Evolutionary conservation across 2,113 vertebrate genomes (phyloP), one percentile per base, ranked within the genome.

Genomic region (Cynocephalus volans): DNA sequence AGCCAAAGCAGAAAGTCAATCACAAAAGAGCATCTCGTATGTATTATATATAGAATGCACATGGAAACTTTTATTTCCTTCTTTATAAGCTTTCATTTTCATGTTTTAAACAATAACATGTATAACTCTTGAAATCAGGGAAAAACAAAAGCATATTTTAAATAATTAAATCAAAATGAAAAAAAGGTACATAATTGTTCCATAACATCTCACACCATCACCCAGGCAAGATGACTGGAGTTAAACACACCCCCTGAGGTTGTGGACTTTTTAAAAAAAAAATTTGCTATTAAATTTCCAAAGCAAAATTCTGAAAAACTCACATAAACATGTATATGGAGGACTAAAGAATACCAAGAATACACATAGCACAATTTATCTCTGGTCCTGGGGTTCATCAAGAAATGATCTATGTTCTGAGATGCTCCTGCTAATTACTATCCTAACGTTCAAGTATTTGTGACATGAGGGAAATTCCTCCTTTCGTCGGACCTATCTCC

Each of bases 91-190:
- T 19, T 79, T 83, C 3, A 18, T 56, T 80, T 64, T 69, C 24
- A 15, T 73, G 69, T 56, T 93, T 93, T 87, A 45, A 79, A 75
- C 21, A 58, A 31, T 17, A 36, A 67, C 18, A 41, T 21, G 1
- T 15, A 3, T 82, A 41, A 41, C 2, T 87, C 1, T 86, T 84
- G 36, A 95, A 85, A 92, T 77, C 41, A 90, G 52, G 13, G 31
- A 95, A 80, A 89, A 95, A 36, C 64, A 50, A 82, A 92, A 90
- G 19, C 6, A n/a, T 9, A 7, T 3, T 62, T 96, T 87, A 70
- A 67, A 84, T 70, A 91, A 81, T 76, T 64, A 84, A 95, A 72
- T 17, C 18, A 89, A 97, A 60, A 50, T 23, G 11, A 36, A n/a
- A 52, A 72, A 73, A 82, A 75, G 33, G 4, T 17, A 17, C 3